phyloP scores from a whole-genome alignment of 2,888 invertebrate genomes.

The Therioaphis trifolii region DNA sequence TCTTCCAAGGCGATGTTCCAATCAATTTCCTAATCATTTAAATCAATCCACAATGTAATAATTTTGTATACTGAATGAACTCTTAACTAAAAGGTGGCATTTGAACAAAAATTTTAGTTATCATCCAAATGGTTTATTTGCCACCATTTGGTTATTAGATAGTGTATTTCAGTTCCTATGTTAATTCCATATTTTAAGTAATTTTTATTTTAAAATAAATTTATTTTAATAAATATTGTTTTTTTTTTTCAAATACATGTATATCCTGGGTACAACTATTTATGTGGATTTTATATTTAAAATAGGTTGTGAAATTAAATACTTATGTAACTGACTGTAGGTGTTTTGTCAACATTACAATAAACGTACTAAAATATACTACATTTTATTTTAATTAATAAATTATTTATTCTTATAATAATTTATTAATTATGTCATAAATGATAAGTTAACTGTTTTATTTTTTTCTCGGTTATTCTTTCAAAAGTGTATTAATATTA shows the following conservation, averaged over 20 bases:
- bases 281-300: not conserved
- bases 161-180: conserved; percentile 45
- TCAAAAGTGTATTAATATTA: not conserved
- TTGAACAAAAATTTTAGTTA: conserved; percentile 47
- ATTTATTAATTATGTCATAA: not conserved
- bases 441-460: not conserved
- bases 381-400: not conserved
- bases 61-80: conserved; percentile 34
- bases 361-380: not conserved
- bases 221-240: conserved; percentile 24
- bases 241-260: not conserved
- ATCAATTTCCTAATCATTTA: conserved; percentile 47
- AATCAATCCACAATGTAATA: conserved; percentile 58
- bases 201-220: conserved; percentile 16
- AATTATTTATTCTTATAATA: not conserved
- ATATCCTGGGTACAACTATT: not conserved
- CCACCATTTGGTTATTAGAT: conserved; percentile 48
- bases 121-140: conserved; percentile 40
- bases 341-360: not conserved
- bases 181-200: not conserved
- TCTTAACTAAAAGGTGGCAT: conserved; percentile 39
- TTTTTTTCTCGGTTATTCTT: conserved; percentile 2
- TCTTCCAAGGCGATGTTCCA: conserved; percentile 53
- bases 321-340: not conserved
- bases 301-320: not conserved